Conservation (phyloP, 1,140 invertebrate species). For the Calephelis nemesis region DNA sequence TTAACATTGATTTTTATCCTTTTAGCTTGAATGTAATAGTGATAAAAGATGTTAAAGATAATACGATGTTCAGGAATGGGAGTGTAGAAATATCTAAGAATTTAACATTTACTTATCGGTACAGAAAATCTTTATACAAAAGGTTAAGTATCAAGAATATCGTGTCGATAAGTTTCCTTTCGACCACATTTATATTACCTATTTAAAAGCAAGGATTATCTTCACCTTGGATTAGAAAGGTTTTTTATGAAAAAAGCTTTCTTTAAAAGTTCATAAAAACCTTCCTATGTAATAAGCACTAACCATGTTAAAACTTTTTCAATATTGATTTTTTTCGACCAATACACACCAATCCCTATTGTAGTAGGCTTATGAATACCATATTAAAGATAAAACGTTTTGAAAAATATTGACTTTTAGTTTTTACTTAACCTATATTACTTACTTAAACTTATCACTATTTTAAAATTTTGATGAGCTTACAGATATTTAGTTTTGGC, state of each 20-base stretch:
- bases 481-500: slow-evolving; percentile 31
- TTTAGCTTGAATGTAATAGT: not conserved
- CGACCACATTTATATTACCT: not conserved
- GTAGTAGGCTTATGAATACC: too few species aligned
- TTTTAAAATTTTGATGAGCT: slow-evolving; percentile 16
- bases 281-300: not conserved
- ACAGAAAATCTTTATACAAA: slow-evolving; percentile 55
- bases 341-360: not conserved
- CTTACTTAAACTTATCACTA: slow-evolving; percentile 11
- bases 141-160: slow-evolving; percentile 72
- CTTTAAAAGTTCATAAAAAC: not conserved
- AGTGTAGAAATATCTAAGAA: slow-evolving; percentile 5
- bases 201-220: not conserved
- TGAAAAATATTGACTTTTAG: slow-evolving; percentile 18
- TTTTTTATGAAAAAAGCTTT: not conserved
- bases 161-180: slow-evolving; percentile 15
- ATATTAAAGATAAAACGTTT: not conserved
- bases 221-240: not conserved
- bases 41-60: not conserved
- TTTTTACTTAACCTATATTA: slow-evolving; percentile 6
- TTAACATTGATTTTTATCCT: not conserved
- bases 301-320: not conserved
- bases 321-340: not conserved
- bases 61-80: not conserved
- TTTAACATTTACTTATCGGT: slow-evolving; percentile 11